Base-by-base conservation (phyloP, 1,140 invertebrate genomes). In the Dinothrombium tinctorium region DNA sequence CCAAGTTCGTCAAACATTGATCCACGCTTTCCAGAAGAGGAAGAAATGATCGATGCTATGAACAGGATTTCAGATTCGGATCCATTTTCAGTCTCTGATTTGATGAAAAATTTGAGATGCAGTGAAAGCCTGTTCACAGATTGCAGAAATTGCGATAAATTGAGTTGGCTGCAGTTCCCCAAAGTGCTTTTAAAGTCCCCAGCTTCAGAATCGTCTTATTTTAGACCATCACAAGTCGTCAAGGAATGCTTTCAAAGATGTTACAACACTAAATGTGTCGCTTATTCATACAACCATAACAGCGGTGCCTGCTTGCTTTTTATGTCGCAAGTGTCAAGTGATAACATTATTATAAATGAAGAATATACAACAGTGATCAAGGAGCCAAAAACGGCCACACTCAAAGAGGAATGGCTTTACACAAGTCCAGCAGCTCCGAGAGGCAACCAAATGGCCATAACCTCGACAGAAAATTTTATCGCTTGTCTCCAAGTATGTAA, bases 331-430 rank as follows among this genome's bases (percentile, higher is more conserved):
- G 33, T 36, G 2, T 9, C 12, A 4, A 22, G n/a, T 3, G 19
- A 21, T 17, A 7, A 36, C 20, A 36, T 36, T 4, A 22, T 5
- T 2, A 12, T 22, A 1, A 22, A 36, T 36, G 8, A 8, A 22
- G 33, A 36, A 22, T 36, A 19, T 2, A n/a, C 23, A 36, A 36
- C 33, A 4, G 33, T 36, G 12, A 36, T 36, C 7, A 36, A 36
- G 23, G 33, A 36, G 33, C 33, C 33, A 19, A 36, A 12, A 9
- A 22, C 33, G 23, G 20, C 19, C n/a, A 11, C 23, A 21, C 7
- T 36, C 5, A 22, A 19, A 5, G 33, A 36, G 12, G 12, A 36
- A 21, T 36, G 33, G 33, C 17, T 36, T 2, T 36, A 21, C 19
- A 36, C 33, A 11, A 22, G 23, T 7, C 7, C 20, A 12, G 12